These are phyloP conservation scores for Sus scrofa DNA, from an alignment of 2,113 vertebrate species.

Conservation along the genomic window DNA sequence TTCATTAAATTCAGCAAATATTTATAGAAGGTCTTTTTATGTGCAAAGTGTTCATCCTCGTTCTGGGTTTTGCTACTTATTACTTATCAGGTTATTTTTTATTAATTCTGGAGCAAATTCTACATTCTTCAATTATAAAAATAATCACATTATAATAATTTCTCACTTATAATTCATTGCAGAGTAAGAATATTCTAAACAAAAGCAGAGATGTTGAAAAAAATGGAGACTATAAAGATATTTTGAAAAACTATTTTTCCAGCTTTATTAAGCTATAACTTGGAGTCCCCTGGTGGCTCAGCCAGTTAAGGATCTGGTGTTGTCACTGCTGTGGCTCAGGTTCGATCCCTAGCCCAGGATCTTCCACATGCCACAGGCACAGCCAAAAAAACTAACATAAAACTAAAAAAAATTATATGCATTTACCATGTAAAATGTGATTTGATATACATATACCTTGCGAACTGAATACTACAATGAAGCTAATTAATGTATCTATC, in stretches of 20 bases:
- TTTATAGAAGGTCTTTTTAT: background rate
- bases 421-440: background rate
- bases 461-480: background rate
- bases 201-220: background rate
- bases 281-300: no score
- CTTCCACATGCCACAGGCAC: no score
- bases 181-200: background rate
- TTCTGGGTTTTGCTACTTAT: background rate
- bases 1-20: constrained; percentile 23
- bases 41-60: background rate
- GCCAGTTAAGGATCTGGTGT: no score
- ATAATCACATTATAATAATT: background rate
- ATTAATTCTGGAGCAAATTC: background rate
- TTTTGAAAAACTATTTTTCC: background rate
- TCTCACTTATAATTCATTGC: background rate
- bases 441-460: background rate
- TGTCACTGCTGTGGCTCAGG: no score
- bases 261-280: background rate
- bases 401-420: background rate
- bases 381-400: no score
- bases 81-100: constrained; percentile 1
- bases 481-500: background rate
- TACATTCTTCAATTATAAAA: background rate
- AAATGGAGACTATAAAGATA: background rate
- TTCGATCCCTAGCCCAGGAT: no score